A percentile compares a stretch with the other conserved stretches of the same genome.
Evolutionary conservation across 2,888 invertebrate species (phyloP).

Genomic region (Apotomis turbidana): DNA sequence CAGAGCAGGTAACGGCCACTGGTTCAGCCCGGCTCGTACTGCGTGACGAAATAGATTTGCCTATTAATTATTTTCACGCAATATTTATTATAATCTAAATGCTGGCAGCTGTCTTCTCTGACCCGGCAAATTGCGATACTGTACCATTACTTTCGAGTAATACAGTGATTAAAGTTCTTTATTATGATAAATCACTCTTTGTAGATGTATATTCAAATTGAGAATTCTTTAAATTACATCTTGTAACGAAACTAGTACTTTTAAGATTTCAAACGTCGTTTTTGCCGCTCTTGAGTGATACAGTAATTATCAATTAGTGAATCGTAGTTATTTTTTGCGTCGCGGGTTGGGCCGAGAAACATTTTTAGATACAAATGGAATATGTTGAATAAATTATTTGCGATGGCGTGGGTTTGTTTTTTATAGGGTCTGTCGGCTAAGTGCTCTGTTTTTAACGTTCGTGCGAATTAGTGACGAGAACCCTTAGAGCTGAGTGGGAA

Average conservation of each 20-base stretch:
- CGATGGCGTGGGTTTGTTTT: slow-evolving; percentile 68
- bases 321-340: slow-evolving; percentile 52
- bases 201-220: slow-evolving; percentile 5
- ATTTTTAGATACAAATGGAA: slow-evolving; percentile 62
- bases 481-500: slow-evolving; percentile 10
- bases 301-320: slow-evolving; percentile 57
- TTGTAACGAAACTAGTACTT: slow-evolving; percentile 29
- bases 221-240: slow-evolving; percentile 17
- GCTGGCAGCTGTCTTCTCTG: slow-evolving; percentile 39
- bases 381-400: slow-evolving; percentile 75
- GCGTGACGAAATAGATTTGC: slow-evolving; percentile 45
- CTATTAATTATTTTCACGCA: slow-evolving; percentile 46
- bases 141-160: slow-evolving; percentile 23
- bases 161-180: slow-evolving; percentile 29
- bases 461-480: slow-evolving; percentile 19
- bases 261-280: slow-evolving; percentile 17
- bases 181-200: slow-evolving; percentile 30
- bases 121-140: slow-evolving; percentile 32
- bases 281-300: slow-evolving; percentile 11
- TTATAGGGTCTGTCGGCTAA: slow-evolving; percentile 57
- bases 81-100: slow-evolving; percentile 41
- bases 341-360: slow-evolving; percentile 53
- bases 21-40: slow-evolving; percentile 36
- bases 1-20: neutral
- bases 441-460: slow-evolving; percentile 48